These are phyloP conservation scores for Cryptus armator DNA, from an alignment of 2,888 invertebrate genomes.

Conservation along the genomic window DNA sequence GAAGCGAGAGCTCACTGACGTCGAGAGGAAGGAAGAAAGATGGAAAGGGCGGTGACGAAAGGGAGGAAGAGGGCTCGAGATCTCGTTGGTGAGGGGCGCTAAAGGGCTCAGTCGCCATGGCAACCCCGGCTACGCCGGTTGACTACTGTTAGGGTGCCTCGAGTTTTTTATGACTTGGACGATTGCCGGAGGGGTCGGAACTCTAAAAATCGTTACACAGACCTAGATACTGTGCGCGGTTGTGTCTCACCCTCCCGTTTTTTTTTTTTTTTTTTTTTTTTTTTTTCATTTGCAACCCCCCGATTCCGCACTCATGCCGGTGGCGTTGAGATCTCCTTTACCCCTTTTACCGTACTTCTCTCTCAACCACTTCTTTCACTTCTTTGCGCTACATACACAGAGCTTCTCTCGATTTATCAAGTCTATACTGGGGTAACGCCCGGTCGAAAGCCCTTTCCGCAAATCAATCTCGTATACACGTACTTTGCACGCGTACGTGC, in stretches of 20 bases:
- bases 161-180: conserved; percentile 80
- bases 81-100: conserved; percentile 61
- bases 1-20: conserved; percentile 14
- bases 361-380: conserved; percentile 55
- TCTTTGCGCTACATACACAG: conserved; percentile 49
- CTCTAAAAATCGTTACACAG: conserved; percentile 83
- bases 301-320: background rate
- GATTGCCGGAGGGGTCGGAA: conserved; percentile 79
- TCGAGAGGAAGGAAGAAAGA: conserved; percentile 47
- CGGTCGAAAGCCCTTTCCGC: conserved; percentile 15
- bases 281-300: background rate
- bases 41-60: conserved; percentile 57
- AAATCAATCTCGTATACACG: conserved; percentile 19
- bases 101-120: conserved; percentile 82
- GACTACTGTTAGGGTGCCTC: conserved; percentile 78
- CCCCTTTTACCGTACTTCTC: conserved; percentile 23
- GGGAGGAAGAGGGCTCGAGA: conserved; percentile 63
- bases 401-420: conserved; percentile 42
- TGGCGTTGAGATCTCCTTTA: background rate
- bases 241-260: conserved; percentile 29
- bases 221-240: conserved; percentile 77
- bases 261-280: background rate
- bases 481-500: background rate
- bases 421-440: conserved; percentile 4
- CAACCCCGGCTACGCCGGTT: conserved; percentile 77